Base-by-base conservation (phyloP, 2,113 vertebrate species). In the Syngnathoides biaculeatus region DNA sequence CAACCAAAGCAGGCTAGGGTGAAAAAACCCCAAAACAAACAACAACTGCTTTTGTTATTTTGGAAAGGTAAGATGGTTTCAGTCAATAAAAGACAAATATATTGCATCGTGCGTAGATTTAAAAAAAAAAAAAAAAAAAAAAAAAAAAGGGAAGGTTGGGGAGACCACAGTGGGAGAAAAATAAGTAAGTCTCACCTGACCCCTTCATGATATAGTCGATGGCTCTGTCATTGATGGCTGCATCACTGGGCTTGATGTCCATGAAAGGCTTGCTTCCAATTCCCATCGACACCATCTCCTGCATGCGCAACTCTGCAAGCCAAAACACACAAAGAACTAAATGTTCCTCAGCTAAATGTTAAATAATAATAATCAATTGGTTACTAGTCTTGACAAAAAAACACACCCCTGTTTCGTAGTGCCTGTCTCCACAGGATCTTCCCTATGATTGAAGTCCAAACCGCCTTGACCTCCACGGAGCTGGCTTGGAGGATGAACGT, bases 401-500 rank as follows among this genome's bases (percentile, higher is more conserved):
- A 57, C 79, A 72, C 68, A 95, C 94, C 94, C 92, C 92, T 75
- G 83, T 94, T 95, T 60, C 91, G 84, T 71, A 95, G 90, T 0
- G 94, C 94, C 80, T 94, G 93, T 39, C 89, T 91, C 94, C 94
- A 95, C 22, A 95, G 88, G 81, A 94, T 94, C 80, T 92, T 93
- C 50, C 93, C 91, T 26, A 94, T 90, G 66, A 91, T 89, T 12
- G 78, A 64, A 0, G 93, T 94, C 94, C 94, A 94, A 50, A 89
- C 83, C 0, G 86, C 84, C 82, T 94, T 94, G 78, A 90, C 86
- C 73, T 94, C 94, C 0, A 79, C 73, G 0, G 92, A 91, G 71
- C 86, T 80, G 50, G 93, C 93, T 71, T 95, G 94, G 39, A 94
- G 92, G 69, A 93, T 84, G 66, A 93, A 94, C 0, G 92, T 94